Base-by-base conservation (phyloP, 1,140 invertebrate species). In the Belonocnema kinseyi region DNA sequence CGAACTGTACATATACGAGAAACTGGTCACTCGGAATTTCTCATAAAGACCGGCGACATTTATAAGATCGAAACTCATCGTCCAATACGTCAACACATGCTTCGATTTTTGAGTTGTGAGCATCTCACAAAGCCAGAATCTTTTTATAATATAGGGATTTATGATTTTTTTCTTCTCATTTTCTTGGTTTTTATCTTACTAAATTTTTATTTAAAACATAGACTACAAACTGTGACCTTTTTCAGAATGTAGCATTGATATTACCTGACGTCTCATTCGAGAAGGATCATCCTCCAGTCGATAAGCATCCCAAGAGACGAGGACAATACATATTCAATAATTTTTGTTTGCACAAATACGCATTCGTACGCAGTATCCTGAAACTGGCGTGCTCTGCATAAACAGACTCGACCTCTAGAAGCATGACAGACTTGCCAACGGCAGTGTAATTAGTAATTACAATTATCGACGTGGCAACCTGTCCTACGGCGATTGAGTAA, bases 401-500 rank as follows among this genome's bases (percentile, higher is more conserved):
- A 66, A 66, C 26, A 66, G 21, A 40, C 33, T 26, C 13, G 26
- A 66, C 61, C 61, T 66, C n/a, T 40, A 66, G 61, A 16, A 66
- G 46, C 40, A 66, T 16, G 61, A 66, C 33, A 66, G 61, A 66
- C 61, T 66, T 16, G 61, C 61, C 61, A 40, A 40, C 14, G 61
- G 61, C 61, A 33, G 61, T 52, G 19, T 71, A 70, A 76, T 76
- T 76, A 76, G 75, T 66, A 72, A 76, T 76, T 76, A 76, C 75
- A 76, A 76, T 76, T 76, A 76, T 76, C 75, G 61, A 71, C 61
- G 40, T 75, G 14, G 61, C 74, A 61, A 56, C 54, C 53, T 61
- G 61, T 71, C 50, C 75, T 17, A 51, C 21, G 53, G 50, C 53
- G 61, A 76, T 76, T 71, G 75, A 76, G 58, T 70, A 76, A 76